phyloP scores from a whole-genome alignment of 2,888 invertebrate species.

The Eulithis prunata region DNA sequence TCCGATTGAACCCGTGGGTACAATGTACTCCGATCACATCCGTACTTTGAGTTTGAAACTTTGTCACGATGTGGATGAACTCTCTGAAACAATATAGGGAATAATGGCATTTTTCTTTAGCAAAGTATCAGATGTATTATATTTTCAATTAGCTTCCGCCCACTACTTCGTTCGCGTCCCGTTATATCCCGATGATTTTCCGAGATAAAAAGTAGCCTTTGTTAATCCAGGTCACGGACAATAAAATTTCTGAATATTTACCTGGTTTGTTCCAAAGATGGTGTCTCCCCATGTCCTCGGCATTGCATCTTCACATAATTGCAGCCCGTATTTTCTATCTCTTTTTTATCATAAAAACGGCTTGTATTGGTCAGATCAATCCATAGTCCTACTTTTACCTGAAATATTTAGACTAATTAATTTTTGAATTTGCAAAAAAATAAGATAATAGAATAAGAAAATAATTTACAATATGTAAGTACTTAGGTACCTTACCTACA shows the following conservation, averaged over 20 bases:
- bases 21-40: conserved; percentile 94
- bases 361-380: conserved; percentile 98
- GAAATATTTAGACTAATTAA: not conserved
- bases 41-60: conserved; percentile 91
- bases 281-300: conserved; percentile 96
- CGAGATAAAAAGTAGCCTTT: too few species aligned
- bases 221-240: too few species aligned
- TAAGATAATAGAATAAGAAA: too few species aligned
- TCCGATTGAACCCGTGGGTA: conserved; percentile 99
- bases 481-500: too few species aligned
- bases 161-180: too few species aligned
- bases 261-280: conserved; percentile 92
- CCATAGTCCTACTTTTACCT: conserved; percentile 96
- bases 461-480: too few species aligned
- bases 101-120: too few species aligned
- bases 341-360: conserved; percentile 94
- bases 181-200: too few species aligned
- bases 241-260: conserved; percentile 39
- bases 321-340: conserved; percentile 90
- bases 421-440: too few species aligned
- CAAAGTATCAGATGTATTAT: too few species aligned
- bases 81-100: conserved; percentile 59
- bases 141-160: too few species aligned
- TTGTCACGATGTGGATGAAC: conserved; percentile 92
- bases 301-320: conserved; percentile 95